These are phyloP conservation scores for Troilus luridus DNA, from an alignment of 2,888 invertebrate species.

Conservation along the genomic window DNA sequence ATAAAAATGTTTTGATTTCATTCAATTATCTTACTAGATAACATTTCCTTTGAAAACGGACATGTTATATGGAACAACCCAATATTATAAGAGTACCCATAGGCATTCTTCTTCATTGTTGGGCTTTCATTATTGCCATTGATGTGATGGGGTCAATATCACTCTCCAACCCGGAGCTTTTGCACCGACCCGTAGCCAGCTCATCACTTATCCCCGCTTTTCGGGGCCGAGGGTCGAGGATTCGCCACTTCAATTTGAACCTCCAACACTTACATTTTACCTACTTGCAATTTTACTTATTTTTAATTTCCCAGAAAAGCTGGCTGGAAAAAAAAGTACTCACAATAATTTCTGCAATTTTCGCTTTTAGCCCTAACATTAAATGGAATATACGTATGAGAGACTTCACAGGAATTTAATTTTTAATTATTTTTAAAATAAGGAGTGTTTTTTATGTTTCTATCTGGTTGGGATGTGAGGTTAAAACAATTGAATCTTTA, in stretches of 20 bases:
- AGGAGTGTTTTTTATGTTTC: too few species aligned
- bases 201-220: neutral
- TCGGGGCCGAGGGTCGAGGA: neutral
- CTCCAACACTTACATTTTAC: neutral
- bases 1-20: too few species aligned
- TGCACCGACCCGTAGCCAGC: neutral
- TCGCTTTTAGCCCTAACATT: too few species aligned
- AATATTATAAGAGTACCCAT: neutral
- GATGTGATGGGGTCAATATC: slow-evolving; percentile 2
- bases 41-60: too few species aligned
- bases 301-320: neutral
- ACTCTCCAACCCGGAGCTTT: neutral
- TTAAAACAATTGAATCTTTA: too few species aligned
- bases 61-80: too few species aligned
- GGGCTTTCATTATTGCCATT: neutral
- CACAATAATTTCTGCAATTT: too few species aligned
- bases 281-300: neutral
- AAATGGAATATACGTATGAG: too few species aligned
- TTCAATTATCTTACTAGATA: too few species aligned
- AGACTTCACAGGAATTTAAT: too few species aligned
- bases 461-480: too few species aligned
- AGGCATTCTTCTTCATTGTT: neutral
- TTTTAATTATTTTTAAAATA: too few species aligned
- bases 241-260: neutral
- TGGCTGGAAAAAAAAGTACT: neutral